Base-by-base conservation (phyloP, 2,113 vertebrate genomes). In the Hystrix brachyura region DNA sequence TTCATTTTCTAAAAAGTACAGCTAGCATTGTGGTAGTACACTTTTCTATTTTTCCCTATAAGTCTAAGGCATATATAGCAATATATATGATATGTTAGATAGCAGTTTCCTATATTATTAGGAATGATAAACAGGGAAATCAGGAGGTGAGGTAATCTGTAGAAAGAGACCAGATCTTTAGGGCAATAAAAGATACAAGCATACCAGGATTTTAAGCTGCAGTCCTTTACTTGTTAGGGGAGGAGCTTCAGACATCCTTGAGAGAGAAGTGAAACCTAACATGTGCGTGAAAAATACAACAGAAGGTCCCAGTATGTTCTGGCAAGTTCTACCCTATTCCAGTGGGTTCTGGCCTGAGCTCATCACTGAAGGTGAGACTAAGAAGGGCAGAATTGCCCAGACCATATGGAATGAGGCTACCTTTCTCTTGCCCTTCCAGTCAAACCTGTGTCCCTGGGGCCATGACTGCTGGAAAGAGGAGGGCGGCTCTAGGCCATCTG, bases 1-100 rank as follows among this genome's bases (percentile, higher is more conserved):
- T 69, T 71, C 17, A 5, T 57, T 55, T 78, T 53, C 69, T 51
- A 43, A 57, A 69, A 89, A 82, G 34, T 32, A 59, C 51, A 94
- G 13, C 29, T 67, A 83, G 15, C 71, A 86, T 69, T 71, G 23
- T 82, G 69, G 48, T 53, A 86, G 60, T 15, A 53, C 18, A 10
- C 3, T 92, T 96, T 46, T 62, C 32, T 90, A 59, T n/a, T 94
- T 82, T 96, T 60, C 38, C 7, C 51, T 79, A 23, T 74, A 96
- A 94, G 67, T 51, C 46, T 53, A 74, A 94, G 71, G 25, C 67
- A 55, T 23, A 11, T 55, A 3, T 25, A 87, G 59, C 34, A 64
- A 55, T 93, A 46, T 48, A 76, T 93, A 53, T 53, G 76, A 12
- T 62, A 34, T 62, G 23, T 86, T 84, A 55, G 87, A 25, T 65